phyloP scores from a whole-genome alignment of 1,140 invertebrate species.

The Halesus radiatus region DNA sequence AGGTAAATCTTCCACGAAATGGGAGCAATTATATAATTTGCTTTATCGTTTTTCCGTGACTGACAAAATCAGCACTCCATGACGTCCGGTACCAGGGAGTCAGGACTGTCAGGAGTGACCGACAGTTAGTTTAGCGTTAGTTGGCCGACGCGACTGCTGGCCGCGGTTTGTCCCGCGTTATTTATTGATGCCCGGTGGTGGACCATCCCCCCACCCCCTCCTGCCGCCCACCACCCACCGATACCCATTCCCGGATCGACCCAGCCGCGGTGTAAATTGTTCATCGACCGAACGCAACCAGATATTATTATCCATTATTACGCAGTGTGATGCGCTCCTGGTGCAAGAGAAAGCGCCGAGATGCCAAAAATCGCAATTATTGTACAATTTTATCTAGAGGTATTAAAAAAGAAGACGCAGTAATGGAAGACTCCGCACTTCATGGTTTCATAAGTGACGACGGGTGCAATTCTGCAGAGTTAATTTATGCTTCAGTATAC shows the following conservation, averaged over 20 bases:
- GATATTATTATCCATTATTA: conserved; percentile 58
- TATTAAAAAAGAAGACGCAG: too few relatives aligned
- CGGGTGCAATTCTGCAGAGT: too few relatives aligned
- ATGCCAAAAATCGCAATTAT: too few relatives aligned
- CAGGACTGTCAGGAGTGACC: conserved; percentile 42
- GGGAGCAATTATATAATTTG: background rate
- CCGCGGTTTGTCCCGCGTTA: conserved; percentile 53
- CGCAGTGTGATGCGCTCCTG: conserved; percentile 43
- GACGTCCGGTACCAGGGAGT: conserved; percentile 27
- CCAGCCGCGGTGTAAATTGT: conserved; percentile 56
- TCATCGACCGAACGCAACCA: conserved; percentile 56
- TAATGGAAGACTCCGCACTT: too few relatives aligned
- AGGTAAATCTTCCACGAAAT: background rate
- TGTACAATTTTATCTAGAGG: too few relatives aligned
- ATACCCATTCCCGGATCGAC: conserved; percentile 14
- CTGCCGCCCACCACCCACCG: background rate
- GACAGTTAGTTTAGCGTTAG: conserved; percentile 43
- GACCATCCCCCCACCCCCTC: background rate
- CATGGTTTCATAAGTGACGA: too few relatives aligned
- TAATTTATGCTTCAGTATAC: too few relatives aligned
- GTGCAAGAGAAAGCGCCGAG: conserved; percentile 8
- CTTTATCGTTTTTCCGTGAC: conserved; percentile 35
- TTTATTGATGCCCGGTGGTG: conserved; percentile 51
- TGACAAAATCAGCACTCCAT: conserved; percentile 42
- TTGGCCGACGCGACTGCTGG: conserved; percentile 34